These are phyloP conservation scores for Idaea aversata DNA, from an alignment of 2,888 invertebrate species.

Conservation along the genomic window DNA sequence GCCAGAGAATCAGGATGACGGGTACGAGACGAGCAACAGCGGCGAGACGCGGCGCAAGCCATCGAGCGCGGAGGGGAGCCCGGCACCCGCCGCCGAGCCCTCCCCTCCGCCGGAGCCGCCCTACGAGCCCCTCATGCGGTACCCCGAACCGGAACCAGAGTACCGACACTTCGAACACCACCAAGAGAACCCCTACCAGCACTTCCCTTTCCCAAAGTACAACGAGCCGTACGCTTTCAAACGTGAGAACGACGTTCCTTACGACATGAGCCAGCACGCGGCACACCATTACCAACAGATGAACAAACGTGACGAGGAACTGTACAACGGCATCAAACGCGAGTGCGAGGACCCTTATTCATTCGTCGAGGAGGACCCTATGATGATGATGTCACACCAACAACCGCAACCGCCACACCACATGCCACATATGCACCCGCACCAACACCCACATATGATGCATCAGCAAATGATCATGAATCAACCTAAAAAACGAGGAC, in stretches of 20 bases:
- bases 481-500: constrained; percentile 89
- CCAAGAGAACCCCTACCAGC: constrained; percentile 58
- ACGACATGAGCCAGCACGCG: constrained; percentile 70
- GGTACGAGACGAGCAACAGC: constrained; percentile 92
- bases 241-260: constrained; percentile 67
- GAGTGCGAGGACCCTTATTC: constrained; percentile 90
- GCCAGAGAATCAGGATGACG: constrained; percentile 91
- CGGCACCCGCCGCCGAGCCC: constrained; percentile 53
- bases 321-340: constrained; percentile 76
- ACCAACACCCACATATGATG: constrained; percentile 57
- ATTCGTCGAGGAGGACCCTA: constrained; percentile 90
- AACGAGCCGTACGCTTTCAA: constrained; percentile 67
- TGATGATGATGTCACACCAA: constrained; percentile 78
- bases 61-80: constrained; percentile 57
- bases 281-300: constrained; percentile 29
- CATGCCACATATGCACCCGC: constrained; percentile 62
- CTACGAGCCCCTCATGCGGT: constrained; percentile 52
- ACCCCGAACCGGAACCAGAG: constrained; percentile 52
- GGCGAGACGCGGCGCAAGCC: constrained; percentile 77
- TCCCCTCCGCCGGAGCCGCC: constrained; percentile 50
- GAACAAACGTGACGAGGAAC: constrained; percentile 62
- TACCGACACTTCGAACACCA: constrained; percentile 52
- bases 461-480: constrained; percentile 73
- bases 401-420: constrained; percentile 46
- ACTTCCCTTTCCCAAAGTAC: constrained; percentile 70